Conservation (phyloP, 1,140 invertebrate species). For the Gryllus bimaculatus region DNA sequence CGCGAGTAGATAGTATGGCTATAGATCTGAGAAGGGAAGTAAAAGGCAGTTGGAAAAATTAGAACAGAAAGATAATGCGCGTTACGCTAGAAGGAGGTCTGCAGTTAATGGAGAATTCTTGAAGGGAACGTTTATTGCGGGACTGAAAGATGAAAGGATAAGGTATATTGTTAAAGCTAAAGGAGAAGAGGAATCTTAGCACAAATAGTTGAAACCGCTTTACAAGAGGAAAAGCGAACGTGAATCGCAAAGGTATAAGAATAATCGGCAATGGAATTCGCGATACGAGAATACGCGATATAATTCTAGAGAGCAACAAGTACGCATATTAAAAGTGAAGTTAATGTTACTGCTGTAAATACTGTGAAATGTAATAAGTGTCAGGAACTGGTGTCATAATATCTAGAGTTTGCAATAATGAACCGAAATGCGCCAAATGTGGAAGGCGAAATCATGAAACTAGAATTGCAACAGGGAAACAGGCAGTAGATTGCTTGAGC, state of each 20-base stretch:
- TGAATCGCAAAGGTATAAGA: background rate
- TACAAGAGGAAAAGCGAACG: background rate
- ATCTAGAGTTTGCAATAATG: background rate
- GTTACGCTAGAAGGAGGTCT: background rate
- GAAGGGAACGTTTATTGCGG: background rate
- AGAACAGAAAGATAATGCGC: background rate
- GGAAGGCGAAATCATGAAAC: background rate
- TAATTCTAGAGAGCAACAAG: background rate
- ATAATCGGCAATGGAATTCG: background rate
- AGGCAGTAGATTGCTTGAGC: background rate
- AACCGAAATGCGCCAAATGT: background rate
- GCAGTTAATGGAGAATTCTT: background rate
- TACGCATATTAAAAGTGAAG: conserved; percentile 1
- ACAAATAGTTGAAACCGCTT: background rate
- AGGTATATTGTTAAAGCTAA: too few species aligned
- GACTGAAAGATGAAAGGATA: conserved; percentile 6
- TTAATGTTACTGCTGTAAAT: background rate
- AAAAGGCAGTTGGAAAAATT: background rate
- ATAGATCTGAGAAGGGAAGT: too few species aligned
- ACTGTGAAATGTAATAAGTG: background rate
- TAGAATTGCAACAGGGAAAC: background rate
- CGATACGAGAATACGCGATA: background rate
- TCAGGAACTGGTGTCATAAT: background rate
- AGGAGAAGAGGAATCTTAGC: background rate
- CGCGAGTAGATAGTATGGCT: too few species aligned